Conservation (phyloP, 2,888 invertebrate genomes). For the Tridacna gigas region DNA sequence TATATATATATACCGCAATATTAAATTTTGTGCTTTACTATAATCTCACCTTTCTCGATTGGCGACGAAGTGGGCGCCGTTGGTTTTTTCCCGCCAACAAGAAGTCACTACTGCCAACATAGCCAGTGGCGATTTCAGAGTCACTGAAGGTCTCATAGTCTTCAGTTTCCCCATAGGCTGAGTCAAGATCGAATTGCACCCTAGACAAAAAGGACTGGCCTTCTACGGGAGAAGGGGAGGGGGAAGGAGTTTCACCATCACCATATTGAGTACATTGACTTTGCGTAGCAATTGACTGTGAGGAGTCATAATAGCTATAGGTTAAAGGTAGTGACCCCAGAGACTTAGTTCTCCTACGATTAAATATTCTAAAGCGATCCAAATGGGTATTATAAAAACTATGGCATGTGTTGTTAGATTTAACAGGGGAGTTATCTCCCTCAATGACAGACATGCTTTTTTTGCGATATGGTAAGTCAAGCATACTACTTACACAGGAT, state of each 20-base stretch:
- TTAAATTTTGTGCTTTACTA: neutral
- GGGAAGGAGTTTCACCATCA: constrained; percentile 64
- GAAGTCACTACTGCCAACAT: neutral
- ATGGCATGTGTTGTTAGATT: constrained; percentile 61
- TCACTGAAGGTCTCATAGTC: constrained; percentile 37
- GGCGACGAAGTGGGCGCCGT: constrained; percentile 39
- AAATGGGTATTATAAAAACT: constrained; percentile 61
- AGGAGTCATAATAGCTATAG: constrained; percentile 10
- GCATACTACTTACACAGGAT: constrained; percentile 58
- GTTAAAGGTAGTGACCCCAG: constrained; percentile 48
- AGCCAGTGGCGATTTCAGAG: constrained; percentile 26
- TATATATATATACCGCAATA: too few relatives aligned
- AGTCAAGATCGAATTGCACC: constrained; percentile 56
- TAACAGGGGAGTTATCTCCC: constrained; percentile 54
- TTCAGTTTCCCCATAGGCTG: constrained; percentile 45
- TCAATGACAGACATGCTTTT: constrained; percentile 66
- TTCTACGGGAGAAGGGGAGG: constrained; percentile 56
- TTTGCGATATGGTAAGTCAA: constrained; percentile 64
- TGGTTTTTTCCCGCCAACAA: constrained; percentile 1
- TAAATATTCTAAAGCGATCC: constrained; percentile 52
- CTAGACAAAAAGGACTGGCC: constrained; percentile 30
- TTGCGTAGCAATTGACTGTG: constrained; percentile 41
- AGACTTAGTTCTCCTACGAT: constrained; percentile 62
- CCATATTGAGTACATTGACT: constrained; percentile 64
- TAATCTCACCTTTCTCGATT: constrained; percentile 56